phyloP scores from a whole-genome alignment of 2,113 vertebrate species.

The Brachypodius melanocephalos region DNA sequence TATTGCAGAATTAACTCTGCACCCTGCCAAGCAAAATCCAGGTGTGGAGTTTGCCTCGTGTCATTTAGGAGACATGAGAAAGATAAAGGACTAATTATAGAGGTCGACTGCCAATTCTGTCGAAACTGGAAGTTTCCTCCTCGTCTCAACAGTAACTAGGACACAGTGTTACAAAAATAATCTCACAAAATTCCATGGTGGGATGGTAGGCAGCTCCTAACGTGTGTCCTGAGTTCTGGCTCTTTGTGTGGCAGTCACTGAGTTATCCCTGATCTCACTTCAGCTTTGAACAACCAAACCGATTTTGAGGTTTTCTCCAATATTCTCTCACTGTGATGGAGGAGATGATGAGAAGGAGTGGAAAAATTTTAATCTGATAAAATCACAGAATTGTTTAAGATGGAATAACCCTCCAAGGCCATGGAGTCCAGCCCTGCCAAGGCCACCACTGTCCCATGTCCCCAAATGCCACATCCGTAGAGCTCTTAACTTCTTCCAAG shows the following conservation, averaged over 20 bases:
- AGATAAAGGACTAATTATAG: background rate
- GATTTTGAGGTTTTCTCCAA: background rate
- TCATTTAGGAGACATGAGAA: background rate
- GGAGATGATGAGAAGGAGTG: background rate
- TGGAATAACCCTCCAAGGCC: background rate
- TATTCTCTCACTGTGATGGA: background rate
- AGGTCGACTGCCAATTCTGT: background rate
- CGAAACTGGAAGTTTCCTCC: background rate
- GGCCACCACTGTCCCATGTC: background rate
- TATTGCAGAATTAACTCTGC: background rate
- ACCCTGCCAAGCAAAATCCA: background rate
- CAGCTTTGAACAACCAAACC: background rate
- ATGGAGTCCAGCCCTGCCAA: background rate
- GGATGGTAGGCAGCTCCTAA: background rate
- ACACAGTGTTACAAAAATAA: background rate
- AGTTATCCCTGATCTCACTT: background rate
- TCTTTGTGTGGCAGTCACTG: background rate
- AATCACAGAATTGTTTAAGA: background rate
- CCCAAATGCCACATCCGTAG: background rate
- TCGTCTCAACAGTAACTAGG: background rate
- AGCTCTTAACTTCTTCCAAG: background rate
- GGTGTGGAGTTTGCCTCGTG: background rate
- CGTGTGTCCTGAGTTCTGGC: background rate
- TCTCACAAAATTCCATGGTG: background rate
- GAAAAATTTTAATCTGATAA: background rate